phyloP scores from a whole-genome alignment of 2,888 invertebrate species.

The Phyllotreta cruciferae region DNA sequence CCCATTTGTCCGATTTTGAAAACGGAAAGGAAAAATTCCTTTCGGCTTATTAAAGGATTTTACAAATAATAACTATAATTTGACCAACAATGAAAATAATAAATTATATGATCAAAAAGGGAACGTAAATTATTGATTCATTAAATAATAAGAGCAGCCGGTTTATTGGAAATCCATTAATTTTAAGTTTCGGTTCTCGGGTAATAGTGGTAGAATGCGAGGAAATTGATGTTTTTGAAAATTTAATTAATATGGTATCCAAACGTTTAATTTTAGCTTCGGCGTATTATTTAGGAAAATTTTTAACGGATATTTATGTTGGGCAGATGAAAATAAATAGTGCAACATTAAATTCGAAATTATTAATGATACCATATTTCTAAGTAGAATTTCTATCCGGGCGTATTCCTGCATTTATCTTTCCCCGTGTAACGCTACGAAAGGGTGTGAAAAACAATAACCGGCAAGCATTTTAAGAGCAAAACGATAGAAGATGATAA shows the following conservation, averaged over 20 bases:
- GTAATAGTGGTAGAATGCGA: slow-evolving; percentile 5
- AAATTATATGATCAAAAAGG: slow-evolving; percentile 20
- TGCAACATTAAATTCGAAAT: slow-evolving; percentile 59
- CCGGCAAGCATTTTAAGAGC: slow-evolving; percentile 50
- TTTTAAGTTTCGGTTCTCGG: slow-evolving; percentile 19
- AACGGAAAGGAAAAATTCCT: slow-evolving; percentile 23
- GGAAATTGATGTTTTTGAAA: slow-evolving; percentile 9
- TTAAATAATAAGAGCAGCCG: slow-evolving; percentile 27
- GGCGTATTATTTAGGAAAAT: too few relatives aligned
- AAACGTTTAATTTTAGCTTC: too few relatives aligned
- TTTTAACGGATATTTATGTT: too few relatives aligned
- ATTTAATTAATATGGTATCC: too few relatives aligned
- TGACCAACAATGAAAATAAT: slow-evolving; percentile 25
- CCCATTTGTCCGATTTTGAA: slow-evolving; percentile 23
- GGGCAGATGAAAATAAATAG: slow-evolving; percentile 58
- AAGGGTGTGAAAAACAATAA: slow-evolving; percentile 55
- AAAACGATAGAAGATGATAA: slow-evolving; percentile 59
- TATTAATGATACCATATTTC: slow-evolving; percentile 59
- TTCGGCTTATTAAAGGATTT: slow-evolving; percentile 18
- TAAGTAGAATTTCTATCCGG: slow-evolving; percentile 53
- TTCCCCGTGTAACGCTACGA: slow-evolving; percentile 40
- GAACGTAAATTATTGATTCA: slow-evolving; percentile 24
- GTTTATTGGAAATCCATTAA: slow-evolving; percentile 30
- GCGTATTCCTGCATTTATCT: slow-evolving; percentile 42
- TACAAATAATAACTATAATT: slow-evolving; percentile 25